Evolutionary conservation across 2,888 invertebrate species (phyloP).

Genomic region (Unio delphinus): DNA sequence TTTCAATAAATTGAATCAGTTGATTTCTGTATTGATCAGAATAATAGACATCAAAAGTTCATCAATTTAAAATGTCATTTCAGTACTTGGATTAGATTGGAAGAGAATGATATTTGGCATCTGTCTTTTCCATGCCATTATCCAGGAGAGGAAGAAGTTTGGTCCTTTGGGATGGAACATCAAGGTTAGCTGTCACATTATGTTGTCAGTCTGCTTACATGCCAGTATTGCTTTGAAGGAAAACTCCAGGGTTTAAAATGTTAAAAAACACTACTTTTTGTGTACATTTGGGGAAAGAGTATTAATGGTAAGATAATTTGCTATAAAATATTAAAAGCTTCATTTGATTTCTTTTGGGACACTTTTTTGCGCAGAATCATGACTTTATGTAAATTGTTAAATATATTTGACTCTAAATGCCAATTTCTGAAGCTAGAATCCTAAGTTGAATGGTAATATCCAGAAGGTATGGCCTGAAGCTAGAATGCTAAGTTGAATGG

Average conservation of each 20-base stretch:
- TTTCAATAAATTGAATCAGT: not conserved
- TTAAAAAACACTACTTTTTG: not conserved
- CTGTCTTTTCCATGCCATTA: constrained; percentile 72
- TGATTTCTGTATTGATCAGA: not conserved
- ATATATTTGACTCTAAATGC: no score
- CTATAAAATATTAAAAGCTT: no score
- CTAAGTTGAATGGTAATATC: no score
- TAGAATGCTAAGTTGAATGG: no score
- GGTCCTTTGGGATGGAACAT: constrained; percentile 73
- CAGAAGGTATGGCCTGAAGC: no score
- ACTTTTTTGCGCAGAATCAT: no score
- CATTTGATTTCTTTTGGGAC: no score
- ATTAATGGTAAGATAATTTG: not conserved
- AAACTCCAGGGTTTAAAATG: no score
- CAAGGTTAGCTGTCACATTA: constrained; percentile 50
- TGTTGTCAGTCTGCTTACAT: no score
- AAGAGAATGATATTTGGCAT: constrained; percentile 70
- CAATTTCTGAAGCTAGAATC: no score
- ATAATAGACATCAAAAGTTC: not conserved
- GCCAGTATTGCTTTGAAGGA: no score
- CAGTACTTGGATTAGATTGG: constrained; percentile 69
- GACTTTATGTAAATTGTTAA: no score
- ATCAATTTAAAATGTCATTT: constrained; percentile 5
- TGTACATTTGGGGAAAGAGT: not conserved
- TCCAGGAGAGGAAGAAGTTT: constrained; percentile 72